These are phyloP conservation scores for Tetramorium simillimum DNA, from an alignment of 1,140 invertebrate species.

Conservation along the genomic window DNA sequence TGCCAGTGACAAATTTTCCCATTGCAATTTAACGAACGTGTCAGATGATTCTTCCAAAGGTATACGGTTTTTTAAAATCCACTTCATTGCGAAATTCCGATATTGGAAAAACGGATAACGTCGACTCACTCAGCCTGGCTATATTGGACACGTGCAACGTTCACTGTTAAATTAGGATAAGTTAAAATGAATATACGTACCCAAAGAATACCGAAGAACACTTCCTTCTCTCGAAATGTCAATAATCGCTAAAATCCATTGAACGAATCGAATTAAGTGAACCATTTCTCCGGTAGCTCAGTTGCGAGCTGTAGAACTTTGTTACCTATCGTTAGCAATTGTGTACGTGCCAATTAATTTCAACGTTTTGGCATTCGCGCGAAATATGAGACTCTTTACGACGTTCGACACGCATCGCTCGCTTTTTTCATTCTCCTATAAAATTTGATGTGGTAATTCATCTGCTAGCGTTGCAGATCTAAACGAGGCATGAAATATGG, in stretches of 20 bases:
- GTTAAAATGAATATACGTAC: background rate
- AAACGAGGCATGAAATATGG: background rate
- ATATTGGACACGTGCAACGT: background rate
- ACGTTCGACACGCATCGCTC: background rate
- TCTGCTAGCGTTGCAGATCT: background rate
- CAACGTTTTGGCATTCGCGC: background rate
- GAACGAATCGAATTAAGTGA: background rate
- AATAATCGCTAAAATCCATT: constrained; percentile 3
- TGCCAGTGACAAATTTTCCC: background rate
- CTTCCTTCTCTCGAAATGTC: background rate
- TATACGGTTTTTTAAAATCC: background rate
- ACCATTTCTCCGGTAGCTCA: background rate
- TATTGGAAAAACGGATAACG: background rate
- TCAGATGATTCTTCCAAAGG: background rate
- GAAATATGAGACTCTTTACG: background rate
- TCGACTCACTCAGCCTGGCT: background rate
- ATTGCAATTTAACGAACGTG: background rate
- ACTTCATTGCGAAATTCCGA: background rate
- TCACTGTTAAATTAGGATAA: background rate
- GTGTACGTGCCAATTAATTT: constrained; percentile 3
- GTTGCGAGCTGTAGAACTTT: background rate
- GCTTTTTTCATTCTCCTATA: background rate
- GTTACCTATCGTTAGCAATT: background rate
- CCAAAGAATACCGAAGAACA: background rate
- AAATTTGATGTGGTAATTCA: constrained; percentile 45